Evolutionary conservation across 2,888 invertebrate species (phyloP).

Genomic region (Geotrupes spiniger): DNA sequence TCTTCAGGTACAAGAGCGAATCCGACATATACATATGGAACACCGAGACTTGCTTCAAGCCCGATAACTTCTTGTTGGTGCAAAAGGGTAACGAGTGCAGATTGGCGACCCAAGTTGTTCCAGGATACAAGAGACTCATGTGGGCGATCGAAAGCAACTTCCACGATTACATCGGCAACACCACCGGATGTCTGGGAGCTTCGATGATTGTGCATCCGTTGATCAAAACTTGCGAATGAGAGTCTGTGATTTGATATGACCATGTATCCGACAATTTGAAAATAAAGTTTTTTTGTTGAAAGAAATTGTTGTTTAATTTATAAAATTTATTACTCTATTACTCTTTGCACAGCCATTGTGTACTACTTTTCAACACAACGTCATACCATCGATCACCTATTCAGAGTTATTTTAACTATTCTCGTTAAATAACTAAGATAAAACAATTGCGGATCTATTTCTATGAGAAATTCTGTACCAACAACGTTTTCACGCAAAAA

Average conservation of each 20-base stretch:
- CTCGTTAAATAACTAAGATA: too few species aligned
- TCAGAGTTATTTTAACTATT: too few species aligned
- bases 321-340: too few species aligned
- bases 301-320: conserved; percentile 1
- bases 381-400: too few species aligned
- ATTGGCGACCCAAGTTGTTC: conserved; percentile 60
- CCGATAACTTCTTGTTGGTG: conserved; percentile 57
- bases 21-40: conserved; percentile 65
- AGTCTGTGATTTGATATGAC: background rate
- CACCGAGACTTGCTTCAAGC: conserved; percentile 56
- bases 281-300: background rate
- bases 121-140: conserved; percentile 59
- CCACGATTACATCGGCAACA: conserved; percentile 61
- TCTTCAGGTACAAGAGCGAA: conserved; percentile 62
- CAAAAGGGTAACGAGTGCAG: conserved; percentile 59
- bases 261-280: conserved; percentile 1
- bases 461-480: too few species aligned
- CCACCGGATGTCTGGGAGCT: conserved; percentile 61
- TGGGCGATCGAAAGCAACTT: conserved; percentile 67
- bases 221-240: conserved; percentile 51
- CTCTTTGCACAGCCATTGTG: too few species aligned
- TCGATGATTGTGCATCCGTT: conserved; percentile 61
- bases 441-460: too few species aligned
- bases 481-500: too few species aligned
- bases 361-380: too few species aligned